Evolutionary conservation across 2,888 invertebrate species (phyloP).

Genomic region (Drosophila antonietae): DNA sequence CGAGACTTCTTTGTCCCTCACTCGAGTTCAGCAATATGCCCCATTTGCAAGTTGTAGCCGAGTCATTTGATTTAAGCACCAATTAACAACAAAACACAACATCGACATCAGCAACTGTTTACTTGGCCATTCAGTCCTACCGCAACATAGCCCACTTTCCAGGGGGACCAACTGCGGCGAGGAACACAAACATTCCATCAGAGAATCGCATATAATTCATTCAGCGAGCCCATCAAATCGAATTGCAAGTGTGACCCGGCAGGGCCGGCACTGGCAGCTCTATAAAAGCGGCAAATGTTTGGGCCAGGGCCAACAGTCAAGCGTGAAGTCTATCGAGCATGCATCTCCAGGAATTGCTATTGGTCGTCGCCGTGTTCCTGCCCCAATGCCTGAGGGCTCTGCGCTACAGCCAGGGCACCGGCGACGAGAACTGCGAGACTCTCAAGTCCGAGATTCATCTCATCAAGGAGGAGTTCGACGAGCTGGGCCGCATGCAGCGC

Average conservation of each 20-base stretch:
- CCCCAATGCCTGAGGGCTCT: slow-evolving; percentile 61
- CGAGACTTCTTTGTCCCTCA: neutral
- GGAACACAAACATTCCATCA: slow-evolving; percentile 73
- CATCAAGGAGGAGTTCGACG: slow-evolving; percentile 96
- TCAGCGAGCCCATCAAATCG: slow-evolving; percentile 44
- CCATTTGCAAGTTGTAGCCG: slow-evolving; percentile 43
- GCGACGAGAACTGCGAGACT: slow-evolving; percentile 93
- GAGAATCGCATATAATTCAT: slow-evolving; percentile 54
- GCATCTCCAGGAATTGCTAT: slow-evolving; percentile 63
- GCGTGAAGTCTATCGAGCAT: slow-evolving; percentile 40
- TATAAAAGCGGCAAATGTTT: slow-evolving; percentile 54
- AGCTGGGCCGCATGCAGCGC: slow-evolving; percentile 91
- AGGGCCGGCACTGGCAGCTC: neutral
- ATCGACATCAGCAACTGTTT: slow-evolving; percentile 21
- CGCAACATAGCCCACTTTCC: slow-evolving; percentile 52
- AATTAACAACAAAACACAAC: slow-evolving; percentile 54
- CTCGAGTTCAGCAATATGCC: neutral
- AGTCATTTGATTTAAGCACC: slow-evolving; percentile 72
- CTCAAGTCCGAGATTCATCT: slow-evolving; percentile 94
- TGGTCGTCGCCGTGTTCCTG: slow-evolving; percentile 58
- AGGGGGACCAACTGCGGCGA: slow-evolving; percentile 60
- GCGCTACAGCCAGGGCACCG: slow-evolving; percentile 80
- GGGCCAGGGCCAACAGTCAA: slow-evolving; percentile 47
- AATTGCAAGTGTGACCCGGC: slow-evolving; percentile 48
- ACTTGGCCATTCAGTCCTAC: slow-evolving; percentile 50